Conservation (phyloP, 2,113 vertebrate genomes). For the Acanthisitta chloris region DNA sequence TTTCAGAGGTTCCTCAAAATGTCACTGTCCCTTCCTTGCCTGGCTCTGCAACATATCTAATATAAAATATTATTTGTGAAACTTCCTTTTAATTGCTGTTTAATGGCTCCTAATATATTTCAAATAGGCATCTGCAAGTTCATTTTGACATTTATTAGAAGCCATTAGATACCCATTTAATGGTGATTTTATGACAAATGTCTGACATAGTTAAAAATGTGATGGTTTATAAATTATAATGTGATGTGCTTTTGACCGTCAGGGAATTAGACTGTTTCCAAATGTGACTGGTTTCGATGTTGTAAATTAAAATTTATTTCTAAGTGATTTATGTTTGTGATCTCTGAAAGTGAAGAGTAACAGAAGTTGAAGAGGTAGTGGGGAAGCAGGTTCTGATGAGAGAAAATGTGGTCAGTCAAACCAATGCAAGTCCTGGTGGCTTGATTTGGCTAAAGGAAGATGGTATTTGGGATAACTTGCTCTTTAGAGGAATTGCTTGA, state of each 20-base stretch:
- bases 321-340: background rate
- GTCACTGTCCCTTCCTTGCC: background rate
- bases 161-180: slow-evolving; percentile 47
- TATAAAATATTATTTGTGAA: slow-evolving; percentile 54
- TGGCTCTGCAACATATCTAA: background rate
- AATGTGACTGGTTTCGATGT: slow-evolving; percentile 18
- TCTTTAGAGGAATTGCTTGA: background rate
- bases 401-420: background rate
- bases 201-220: slow-evolving; percentile 56
- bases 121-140: slow-evolving; percentile 42
- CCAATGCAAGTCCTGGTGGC: background rate
- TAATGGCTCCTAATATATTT: slow-evolving; percentile 63
- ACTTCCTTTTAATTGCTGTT: slow-evolving; percentile 57
- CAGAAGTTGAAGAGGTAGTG: background rate
- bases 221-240: slow-evolving; percentile 51
- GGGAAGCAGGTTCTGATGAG: background rate
- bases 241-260: slow-evolving; percentile 7
- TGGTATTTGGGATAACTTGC: background rate
- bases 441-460: background rate
- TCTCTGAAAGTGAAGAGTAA: background rate
- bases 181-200: slow-evolving; percentile 57
- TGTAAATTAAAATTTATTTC: slow-evolving; percentile 39
- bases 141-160: slow-evolving; percentile 63
- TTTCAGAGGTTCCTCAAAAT: slow-evolving; percentile 8
- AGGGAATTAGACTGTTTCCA: slow-evolving; percentile 31